Base-by-base conservation (phyloP, 2,113 vertebrate genomes). In the Eurystomus gularis region DNA sequence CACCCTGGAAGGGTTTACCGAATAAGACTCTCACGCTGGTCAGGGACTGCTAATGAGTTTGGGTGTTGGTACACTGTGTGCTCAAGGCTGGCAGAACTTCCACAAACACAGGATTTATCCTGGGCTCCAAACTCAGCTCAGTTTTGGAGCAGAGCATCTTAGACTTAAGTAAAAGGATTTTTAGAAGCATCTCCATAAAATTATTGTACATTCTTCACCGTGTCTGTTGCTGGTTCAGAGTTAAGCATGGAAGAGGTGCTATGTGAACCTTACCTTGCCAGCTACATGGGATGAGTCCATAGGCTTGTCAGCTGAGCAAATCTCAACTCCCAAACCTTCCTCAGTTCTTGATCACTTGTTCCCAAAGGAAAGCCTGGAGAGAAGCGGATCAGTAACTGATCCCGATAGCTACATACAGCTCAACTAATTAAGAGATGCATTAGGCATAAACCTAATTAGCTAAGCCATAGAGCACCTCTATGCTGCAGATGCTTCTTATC, bases 271-370 rank as follows among this genome's bases (percentile, higher is more conserved):
- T 54, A 40, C 35, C 31, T 55, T 39, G 37, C 10, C 58, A 42
- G 61, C 48, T 72, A 1, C 51, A 6, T 0, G 14, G 3, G 31
- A 18, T 19, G 42, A 72, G 49, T 23, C 7, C 1, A 6, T 65
- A 66, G 29, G 18, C 28, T 83, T 73, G 60, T n/a, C 61, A 58
- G 0, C 35, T 5, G 20, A 73, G 46, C 55, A 57, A 62, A 61
- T 19, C 46, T 42, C 37, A 78, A 7, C 60, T 86, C 9, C 0
- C 25, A 75, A 18, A 31, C 7, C 35, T 48, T 65, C 71, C 58
- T 69, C 11, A 39, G 29, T 28, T 55, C 42, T 68, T 77, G 11
- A 13, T 2, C 15, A 0, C 15, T 79, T 61, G 11, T 25, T 95
- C 70, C 62, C 37, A 12, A 55, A 76, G 72, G 55, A 78, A 77